These are phyloP conservation scores for Synanthedon andrenaeformis DNA, from an alignment of 2,888 invertebrate species.

Conservation along the genomic window DNA sequence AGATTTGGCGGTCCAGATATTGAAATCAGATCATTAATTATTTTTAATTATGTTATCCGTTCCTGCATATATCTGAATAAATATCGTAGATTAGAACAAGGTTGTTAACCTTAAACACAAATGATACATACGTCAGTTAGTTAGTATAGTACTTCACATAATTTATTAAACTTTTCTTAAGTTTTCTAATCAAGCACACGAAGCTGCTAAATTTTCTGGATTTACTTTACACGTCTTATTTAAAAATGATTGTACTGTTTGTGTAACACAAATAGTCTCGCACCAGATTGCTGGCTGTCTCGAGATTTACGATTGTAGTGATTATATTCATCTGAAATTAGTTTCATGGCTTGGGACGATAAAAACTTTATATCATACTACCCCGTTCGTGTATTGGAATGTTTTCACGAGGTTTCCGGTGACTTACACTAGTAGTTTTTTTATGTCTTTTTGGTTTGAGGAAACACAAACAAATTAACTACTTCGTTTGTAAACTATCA, in stretches of 20 bases:
- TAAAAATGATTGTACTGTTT: slow-evolving; percentile 12
- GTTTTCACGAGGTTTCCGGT: slow-evolving; percentile 61
- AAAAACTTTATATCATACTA: slow-evolving; percentile 44
- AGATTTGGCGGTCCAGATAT: slow-evolving; percentile 3
- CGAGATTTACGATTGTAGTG: slow-evolving; percentile 47
- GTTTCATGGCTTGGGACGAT: slow-evolving; percentile 45
- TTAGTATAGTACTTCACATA: too few species aligned
- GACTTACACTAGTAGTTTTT: slow-evolving; percentile 20
- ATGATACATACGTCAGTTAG: background rate
- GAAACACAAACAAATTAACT: background rate
- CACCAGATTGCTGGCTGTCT: slow-evolving; percentile 48
- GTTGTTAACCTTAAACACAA: background rate
- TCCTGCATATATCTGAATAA: background rate
- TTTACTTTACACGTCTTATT: too few species aligned
- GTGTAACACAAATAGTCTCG: slow-evolving; percentile 23
- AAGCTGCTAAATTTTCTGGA: too few species aligned
- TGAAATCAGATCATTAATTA: slow-evolving; percentile 24
- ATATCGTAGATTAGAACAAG: background rate
- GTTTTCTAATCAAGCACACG: too few species aligned
- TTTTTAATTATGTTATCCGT: background rate
- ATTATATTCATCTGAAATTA: slow-evolving; percentile 49
- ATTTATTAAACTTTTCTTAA: too few species aligned
- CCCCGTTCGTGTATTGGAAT: slow-evolving; percentile 24
- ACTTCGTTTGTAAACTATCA: background rate
- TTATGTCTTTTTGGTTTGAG: background rate